phyloP scores from a whole-genome alignment of 2,888 invertebrate species.

The Cheilosia urbana region DNA sequence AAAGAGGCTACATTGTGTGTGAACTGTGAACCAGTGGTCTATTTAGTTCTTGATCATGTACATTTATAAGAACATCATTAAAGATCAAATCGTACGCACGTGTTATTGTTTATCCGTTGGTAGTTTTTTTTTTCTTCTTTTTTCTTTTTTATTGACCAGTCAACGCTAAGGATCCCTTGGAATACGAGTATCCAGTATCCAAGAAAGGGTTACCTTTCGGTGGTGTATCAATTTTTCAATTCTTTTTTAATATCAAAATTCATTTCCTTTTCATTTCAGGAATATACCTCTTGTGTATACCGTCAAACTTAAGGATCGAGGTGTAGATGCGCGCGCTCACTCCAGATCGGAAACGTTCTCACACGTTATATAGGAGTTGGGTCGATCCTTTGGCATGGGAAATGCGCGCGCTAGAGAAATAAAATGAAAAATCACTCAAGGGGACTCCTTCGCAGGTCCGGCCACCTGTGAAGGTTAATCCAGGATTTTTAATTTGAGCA shows the following conservation, averaged over 20 bases:
- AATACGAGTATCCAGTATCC: too few relatives aligned
- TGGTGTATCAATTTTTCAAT: constrained; percentile 50
- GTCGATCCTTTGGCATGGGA: constrained; percentile 53
- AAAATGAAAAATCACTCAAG: constrained; percentile 71
- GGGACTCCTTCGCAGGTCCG: constrained; percentile 54
- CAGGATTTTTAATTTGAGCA: constrained; percentile 59
- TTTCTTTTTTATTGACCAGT: constrained; percentile 44
- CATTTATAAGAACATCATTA: constrained; percentile 58
- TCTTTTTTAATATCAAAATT: constrained; percentile 59
- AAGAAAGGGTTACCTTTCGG: constrained; percentile 41
- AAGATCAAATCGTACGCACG: constrained; percentile 73
- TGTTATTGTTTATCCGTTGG: constrained; percentile 63
- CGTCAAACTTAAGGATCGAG: constrained; percentile 58
- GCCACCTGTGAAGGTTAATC: constrained; percentile 70
- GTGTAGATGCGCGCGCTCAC: constrained; percentile 35
- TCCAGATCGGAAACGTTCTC: constrained; percentile 69
- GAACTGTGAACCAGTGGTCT: constrained; percentile 55
- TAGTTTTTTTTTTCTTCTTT: constrained; percentile 22
- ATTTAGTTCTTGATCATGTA: constrained; percentile 66
- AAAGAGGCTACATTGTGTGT: constrained; percentile 48
- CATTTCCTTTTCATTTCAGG: constrained; percentile 68
- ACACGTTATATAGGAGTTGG: constrained; percentile 54
- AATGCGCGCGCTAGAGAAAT: constrained; percentile 47
- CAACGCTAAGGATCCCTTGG: constrained; percentile 18
- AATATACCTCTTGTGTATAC: constrained; percentile 10